Base-by-base conservation (phyloP, 2,888 invertebrate genomes). In the Ochlodes sylvanus region DNA sequence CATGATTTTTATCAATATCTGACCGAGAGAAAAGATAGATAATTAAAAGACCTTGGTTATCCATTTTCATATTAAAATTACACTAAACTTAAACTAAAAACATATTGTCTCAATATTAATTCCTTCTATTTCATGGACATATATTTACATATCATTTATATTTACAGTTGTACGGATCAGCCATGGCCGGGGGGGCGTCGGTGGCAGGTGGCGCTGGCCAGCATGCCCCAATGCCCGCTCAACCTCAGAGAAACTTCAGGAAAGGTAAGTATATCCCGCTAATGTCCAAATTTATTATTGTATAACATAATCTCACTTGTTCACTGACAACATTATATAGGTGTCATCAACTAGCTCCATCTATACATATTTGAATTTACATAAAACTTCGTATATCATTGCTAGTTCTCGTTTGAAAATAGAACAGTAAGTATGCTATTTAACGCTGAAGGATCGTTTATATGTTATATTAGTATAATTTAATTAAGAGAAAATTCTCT, bases 171-270 rank as follows among this genome's bases (percentile, higher is more conserved):
- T 92, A 92, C 73, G 89, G 90, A 19, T 86, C 87, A 17, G 81
- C 86, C 19, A 87, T 89, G 89, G 87, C 88, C 6, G 90, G 88
- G 21, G 90, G 89, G 6, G 89, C 76, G 0, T 87, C 81, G 2
- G 87, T 86, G 4, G 86, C 75, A 73, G 82, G 84, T 0, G 88
- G 85, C 15, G 90, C 88, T 14, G 92, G 91, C 0, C 92, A 94
- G 66, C 94, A 92, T 74, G 92, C 89, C 0, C 93, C 92, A n/a
- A 79, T 94, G 71, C 92, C 82, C 1, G 72, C 85, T 5, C 91
- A 90, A 73, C 89, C 79, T 44, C 88, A 87, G 76, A 83, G 90
- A 55, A 88, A 89, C 77, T 90, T 85, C 82, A 81, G 91, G 70
- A 92, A 92, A 86, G 87, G 90, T 91, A 75, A 72, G 72, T 44